These are phyloP conservation scores for Cynocephalus volans DNA, from an alignment of 2,113 vertebrate species.

Conservation along the genomic window DNA sequence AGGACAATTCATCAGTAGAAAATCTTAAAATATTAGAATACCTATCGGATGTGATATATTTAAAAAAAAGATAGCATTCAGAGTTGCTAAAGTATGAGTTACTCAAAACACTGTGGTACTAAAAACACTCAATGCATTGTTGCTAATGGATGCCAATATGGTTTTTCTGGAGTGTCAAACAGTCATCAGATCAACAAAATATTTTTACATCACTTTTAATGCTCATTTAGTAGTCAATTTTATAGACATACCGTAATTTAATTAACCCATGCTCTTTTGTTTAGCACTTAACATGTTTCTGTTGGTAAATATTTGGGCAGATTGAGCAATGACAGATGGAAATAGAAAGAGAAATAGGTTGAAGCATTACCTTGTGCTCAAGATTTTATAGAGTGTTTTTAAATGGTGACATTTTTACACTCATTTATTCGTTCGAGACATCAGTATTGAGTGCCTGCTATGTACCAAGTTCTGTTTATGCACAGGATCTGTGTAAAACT, in stretches of 20 bases:
- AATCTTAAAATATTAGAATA: too few relatives aligned
- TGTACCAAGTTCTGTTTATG: background rate
- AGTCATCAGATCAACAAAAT: background rate
- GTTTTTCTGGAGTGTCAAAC: background rate
- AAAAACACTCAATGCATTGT: too few relatives aligned
- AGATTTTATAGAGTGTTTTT: background rate
- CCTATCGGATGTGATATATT: too few relatives aligned
- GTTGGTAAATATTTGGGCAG: background rate
- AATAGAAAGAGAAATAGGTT: background rate
- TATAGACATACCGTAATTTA: background rate
- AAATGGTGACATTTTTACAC: background rate
- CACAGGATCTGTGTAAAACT: background rate
- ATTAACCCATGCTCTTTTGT: background rate
- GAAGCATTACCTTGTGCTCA: background rate
- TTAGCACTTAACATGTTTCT: background rate
- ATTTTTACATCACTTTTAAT: background rate
- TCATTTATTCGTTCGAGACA: too few relatives aligned
- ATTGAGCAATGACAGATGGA: background rate
- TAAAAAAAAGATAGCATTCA: too few relatives aligned
- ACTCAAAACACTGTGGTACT: too few relatives aligned
- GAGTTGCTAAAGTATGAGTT: too few relatives aligned
- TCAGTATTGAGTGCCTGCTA: too few relatives aligned
- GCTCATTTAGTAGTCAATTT: background rate
- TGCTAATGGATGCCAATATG: too few relatives aligned
- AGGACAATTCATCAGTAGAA: too few relatives aligned